Evolutionary conservation across 2,113 vertebrate species (phyloP).

Genomic region (Dipodomys stephensi): DNA sequence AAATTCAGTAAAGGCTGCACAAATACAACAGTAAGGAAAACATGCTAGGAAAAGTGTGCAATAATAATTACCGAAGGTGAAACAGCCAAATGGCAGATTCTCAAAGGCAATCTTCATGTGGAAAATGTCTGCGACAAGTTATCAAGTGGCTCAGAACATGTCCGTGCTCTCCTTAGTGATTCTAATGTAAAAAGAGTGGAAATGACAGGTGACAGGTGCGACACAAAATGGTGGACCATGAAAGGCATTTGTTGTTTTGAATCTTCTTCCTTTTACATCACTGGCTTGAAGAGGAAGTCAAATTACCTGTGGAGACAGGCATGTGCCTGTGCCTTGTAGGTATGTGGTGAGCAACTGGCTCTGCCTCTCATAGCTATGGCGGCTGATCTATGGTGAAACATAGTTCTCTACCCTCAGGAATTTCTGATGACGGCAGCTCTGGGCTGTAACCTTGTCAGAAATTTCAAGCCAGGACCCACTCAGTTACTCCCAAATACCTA

Average conservation of each 20-base stretch:
- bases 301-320: not conserved
- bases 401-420: not conserved
- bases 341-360: no score
- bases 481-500: not conserved
- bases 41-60: not conserved
- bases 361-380: no score
- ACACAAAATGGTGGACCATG: no score
- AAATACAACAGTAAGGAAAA: not conserved
- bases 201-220: not conserved
- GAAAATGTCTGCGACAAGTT: no score
- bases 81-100: not conserved
- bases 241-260: not conserved
- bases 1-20: not conserved
- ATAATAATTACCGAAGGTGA: not conserved
- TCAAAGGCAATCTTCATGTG: not conserved
- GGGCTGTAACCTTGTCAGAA: not conserved
- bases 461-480: not conserved
- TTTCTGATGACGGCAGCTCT: not conserved
- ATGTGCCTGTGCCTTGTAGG: no score
- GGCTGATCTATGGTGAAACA: no score
- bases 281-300: not conserved
- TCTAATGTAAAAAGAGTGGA: not conserved
- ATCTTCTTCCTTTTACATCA: not conserved
- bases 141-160: not conserved
- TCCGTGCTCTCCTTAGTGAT: not conserved